Conservation (phyloP, 2,888 invertebrate species). For the Teleogryllus oceanicus region DNA sequence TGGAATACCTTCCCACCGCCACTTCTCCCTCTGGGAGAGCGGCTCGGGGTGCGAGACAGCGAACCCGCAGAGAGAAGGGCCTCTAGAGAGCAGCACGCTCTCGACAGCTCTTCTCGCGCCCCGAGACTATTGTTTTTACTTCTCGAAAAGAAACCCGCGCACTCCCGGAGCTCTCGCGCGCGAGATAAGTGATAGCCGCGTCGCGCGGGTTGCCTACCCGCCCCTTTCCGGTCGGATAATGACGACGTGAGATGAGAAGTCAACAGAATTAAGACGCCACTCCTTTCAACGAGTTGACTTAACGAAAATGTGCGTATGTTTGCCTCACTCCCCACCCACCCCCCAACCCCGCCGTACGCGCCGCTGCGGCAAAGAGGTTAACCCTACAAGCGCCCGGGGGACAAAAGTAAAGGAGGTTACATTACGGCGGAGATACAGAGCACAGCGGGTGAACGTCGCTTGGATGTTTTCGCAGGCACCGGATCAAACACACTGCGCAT, state of each 20-base stretch:
- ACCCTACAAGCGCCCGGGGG: not conserved
- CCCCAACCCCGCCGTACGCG: not conserved
- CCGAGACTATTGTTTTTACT: not conserved
- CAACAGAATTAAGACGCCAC: slow-evolving; percentile 1
- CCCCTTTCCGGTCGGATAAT: not conserved
- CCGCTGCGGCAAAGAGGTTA: not conserved
- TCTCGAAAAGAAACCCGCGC: not conserved
- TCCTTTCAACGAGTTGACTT: slow-evolving; percentile 18
- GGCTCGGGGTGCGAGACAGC: too few relatives aligned
- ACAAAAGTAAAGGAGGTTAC: slow-evolving; percentile 3
- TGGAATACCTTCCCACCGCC: not conserved
- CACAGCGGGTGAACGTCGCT: not conserved
- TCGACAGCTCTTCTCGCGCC: not conserved
- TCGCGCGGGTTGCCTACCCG: slow-evolving; percentile 1
- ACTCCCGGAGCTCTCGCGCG: not conserved
- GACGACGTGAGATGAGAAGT: slow-evolving; percentile 18
- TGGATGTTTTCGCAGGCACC: not conserved
- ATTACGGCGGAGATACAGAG: not conserved
- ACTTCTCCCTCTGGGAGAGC: too few relatives aligned
- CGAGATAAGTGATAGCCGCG: slow-evolving; percentile 3
- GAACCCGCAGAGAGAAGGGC: too few relatives aligned
- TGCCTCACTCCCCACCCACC: not conserved
- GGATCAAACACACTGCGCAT: not conserved
- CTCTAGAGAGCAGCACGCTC: not conserved
- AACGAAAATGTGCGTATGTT: slow-evolving; percentile 18